Base-by-base conservation (phyloP, 2,113 vertebrate species). In the Phyllostomus hastatus region DNA sequence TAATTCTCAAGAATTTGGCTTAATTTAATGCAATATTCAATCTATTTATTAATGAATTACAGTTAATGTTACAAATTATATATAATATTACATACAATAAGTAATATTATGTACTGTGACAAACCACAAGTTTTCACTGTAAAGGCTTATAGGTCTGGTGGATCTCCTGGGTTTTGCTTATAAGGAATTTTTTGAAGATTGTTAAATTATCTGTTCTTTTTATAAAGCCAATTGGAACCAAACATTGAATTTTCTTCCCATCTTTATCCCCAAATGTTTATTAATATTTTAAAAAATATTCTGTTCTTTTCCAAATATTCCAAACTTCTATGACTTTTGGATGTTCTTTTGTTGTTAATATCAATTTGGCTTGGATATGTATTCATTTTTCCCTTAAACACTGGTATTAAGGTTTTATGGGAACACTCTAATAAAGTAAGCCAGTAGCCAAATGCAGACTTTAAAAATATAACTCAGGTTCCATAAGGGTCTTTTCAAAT, bases 401-500 rank as follows among this genome's bases (percentile, higher is more conserved):
- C 4, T 64, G 28, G 43, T 96, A 81, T 82, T 64, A 81, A 69
- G 15, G 5, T 59, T 94, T 94, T 93, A 70, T 83, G 73, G 46
- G 69, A 90, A 95, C 8, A 70, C 20, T 79, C 10, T 7, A 67
- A 57, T 86, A 38, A 92, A 26, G 78, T 79, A 67, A 90, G 20
- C 94, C 61, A 93, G 38, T 43, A 93, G 87, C 17, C 57, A 86
- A 88, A 70, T 87, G 0, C 5, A 96, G 8, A 76, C 31, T 78
- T 89, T 54, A 76, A 61, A 72, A 95, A 79, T 61, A 82, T 66
- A 78, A 88, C 92, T 89, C 50, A 72, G 43, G 28, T 86, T 84
- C 33, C 78, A 66, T 86, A 82, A 88, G 64, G 4, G 4, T 79
- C 31, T 96, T 92, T 89, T 48, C 73, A 95, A 96, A 28, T 43